Base-by-base conservation (phyloP, 1,140 invertebrate genomes). In the Panagrolaimus sp. region DNA sequence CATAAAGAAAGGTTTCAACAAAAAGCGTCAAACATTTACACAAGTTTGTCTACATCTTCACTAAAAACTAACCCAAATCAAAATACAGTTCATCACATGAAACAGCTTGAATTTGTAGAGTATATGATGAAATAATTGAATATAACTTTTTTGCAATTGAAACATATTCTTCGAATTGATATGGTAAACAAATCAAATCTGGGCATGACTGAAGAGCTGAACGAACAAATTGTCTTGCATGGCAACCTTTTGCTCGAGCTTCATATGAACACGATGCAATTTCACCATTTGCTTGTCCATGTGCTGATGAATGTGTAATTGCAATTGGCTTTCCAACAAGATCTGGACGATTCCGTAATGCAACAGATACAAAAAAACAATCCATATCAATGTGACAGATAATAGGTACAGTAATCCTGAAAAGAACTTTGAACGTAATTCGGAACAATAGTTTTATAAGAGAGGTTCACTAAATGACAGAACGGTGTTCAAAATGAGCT, bases 311-410 rank as follows among this genome's bases (percentile, higher is more conserved):
- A 85, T 97, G 94, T 46, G 93, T 93, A 3, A 97, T 92, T 48
- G 91, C 93, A n/a, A 97, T 88, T 8, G 94, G 93, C 75, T 89
- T 85, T 83, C 91, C 91, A 82, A 80, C 87, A 23, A 96, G 84
- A 65, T 97, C 89, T 16, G 93, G 93, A 74, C 88, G 87, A 46
- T 89, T 89, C 47, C 90, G 84, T 16, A 96, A 83, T 5, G 91
- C 93, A 51, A 97, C 95, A 14, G 94, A 96, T 0, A 96, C 95
- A 87, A 98, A 98, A 80, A 98, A 98, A 77, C 93, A 97, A 84
- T 98, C 95, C 92, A 98, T 95, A 81, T 98, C 95, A 72, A 98
- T 91, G 80, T 97, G 94, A 91, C 97, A 96, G 88, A 9, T 89
- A 82, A 77, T 83, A 84, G 70, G 83, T 79, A 70, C 42, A 42